Conservation (phyloP, 2,797 vertebrate genomes). For the Hypotaenidia okinawae region DNA sequence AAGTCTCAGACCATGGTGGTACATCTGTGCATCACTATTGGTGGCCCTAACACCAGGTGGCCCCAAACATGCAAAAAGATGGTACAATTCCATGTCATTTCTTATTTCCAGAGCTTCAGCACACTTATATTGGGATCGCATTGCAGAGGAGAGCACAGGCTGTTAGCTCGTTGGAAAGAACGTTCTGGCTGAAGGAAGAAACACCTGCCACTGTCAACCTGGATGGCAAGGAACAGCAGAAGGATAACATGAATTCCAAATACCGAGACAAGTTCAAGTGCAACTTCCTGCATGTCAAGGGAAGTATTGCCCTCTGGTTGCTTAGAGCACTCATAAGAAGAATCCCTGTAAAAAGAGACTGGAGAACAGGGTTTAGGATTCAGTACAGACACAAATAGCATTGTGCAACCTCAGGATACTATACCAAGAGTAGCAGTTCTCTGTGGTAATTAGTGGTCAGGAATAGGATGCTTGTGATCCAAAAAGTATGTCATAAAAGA, state of each 20-base stretch:
- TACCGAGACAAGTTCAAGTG: background rate
- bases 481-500: background rate
- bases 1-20: background rate
- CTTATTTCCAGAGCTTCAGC: background rate
- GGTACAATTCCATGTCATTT: accelerated
- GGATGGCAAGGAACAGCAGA: background rate
- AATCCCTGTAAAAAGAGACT: background rate
- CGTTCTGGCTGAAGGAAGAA: constrained; percentile 1
- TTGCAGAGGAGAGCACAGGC: background rate
- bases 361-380: background rate
- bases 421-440: background rate
- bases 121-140: background rate
- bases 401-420: background rate
- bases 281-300: background rate
- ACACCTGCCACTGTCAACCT: constrained; percentile 42
- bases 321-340: background rate
- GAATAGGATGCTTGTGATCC: accelerated
- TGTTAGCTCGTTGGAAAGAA: background rate
- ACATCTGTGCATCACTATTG: background rate
- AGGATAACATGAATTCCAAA: background rate
- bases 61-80: background rate
- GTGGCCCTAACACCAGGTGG: background rate
- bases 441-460: background rate
- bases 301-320: background rate
- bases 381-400: background rate